Evolutionary conservation across 1,140 invertebrate species (phyloP), one percentile per base, ranked within the genome.

Genomic region (Streblospio benedicti): DNA sequence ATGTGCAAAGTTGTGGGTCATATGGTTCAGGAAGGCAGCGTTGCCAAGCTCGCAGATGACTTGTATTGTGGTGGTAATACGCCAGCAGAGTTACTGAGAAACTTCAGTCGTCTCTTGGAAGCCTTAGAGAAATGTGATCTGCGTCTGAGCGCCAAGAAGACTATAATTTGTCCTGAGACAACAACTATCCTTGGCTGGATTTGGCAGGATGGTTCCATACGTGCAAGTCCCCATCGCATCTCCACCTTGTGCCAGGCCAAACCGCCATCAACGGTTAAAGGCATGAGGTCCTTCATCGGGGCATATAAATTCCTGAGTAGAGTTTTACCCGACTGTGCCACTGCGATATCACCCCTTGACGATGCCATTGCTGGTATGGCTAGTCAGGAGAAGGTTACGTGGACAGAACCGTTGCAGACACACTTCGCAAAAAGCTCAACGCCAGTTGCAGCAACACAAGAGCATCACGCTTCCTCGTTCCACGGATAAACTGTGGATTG

Each of bases 131-230:
- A n/a, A n/a, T n/a, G n/a, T n/a, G n/a, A n/a, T n/a, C n/a, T n/a
- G n/a, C n/a, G n/a, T n/a, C n/a, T n/a, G n/a, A n/a, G n/a, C n/a
- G n/a, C n/a, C n/a, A n/a, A n/a, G n/a, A n/a, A n/a, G n/a, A n/a
- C n/a, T n/a, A n/a, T n/a, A n/a, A n/a, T 66, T 12, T 57, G 44
- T 20, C 54, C 57, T n/a, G 2, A 33, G 25, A 12, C 60, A 33
- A 59, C 60, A 38, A 59, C 56, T 4, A 45, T 59, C 4, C 61
- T 63, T 4, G 52, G 61, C 18, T 63, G 61, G 61, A n/a, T 45
- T 2, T 63, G 61, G 52, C n/a, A 25, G 20, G 14, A 52, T 12
- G 50, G 44, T n/a, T n/a, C 16, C 3, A 28, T 65, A 16, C 62
- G 54, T 32, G 66, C 58, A 30, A 61, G 45, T 43, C 33, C 57